Base-by-base conservation (phyloP, 2,888 invertebrate genomes). In the Chrysina gloriosa region DNA sequence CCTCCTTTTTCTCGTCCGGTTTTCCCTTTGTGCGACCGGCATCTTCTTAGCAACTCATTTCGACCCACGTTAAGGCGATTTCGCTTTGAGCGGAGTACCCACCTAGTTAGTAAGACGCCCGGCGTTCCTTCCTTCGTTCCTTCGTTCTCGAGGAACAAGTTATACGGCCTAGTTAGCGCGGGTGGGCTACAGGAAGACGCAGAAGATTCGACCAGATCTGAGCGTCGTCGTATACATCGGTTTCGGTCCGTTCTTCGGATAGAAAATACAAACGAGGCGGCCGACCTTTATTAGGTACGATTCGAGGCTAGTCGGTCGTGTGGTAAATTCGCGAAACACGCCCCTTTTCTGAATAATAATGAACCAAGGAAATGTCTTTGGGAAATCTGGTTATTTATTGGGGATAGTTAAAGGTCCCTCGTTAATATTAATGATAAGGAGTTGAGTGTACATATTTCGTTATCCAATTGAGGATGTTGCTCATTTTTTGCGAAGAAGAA, bases 111-210 rank as follows among this genome's bases (percentile, higher is more conserved):
- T 34, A 34, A 34, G 34, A 54, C 34, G 54, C 39, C 58, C 34
- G 19, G n/a, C n/a, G n/a, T n/a, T n/a, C n/a, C n/a, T n/a, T n/a
- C n/a, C 9, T 45, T 9, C 45, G 45, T 45, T 9, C 45, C 45
- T 25, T 23, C 47, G 47, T 47, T 47, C 23, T 21, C 14, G 25
- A 39, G 58, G 25, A 58, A 39, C 58, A 58, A 58, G 58, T 58
- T 58, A 58, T 39, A 58, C 36, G 58, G 58, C 58, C 58, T 58
- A 58, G 58, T 58, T 58, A 58, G 58, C 21, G 39, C 39, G 39
- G 58, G 58, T 58, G 14, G 52, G 52, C 29, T 19, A 9, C n/a
- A 19, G 52, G 25, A 19, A 31, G 9, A 29, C 52, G 31, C 16
- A n/a, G 16, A n/a, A n/a, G n/a, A n/a, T n/a, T n/a, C n/a, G n/a